Evolutionary conservation across 2,113 vertebrate genomes (phyloP).

Genomic region (Nymphicus hollandicus): DNA sequence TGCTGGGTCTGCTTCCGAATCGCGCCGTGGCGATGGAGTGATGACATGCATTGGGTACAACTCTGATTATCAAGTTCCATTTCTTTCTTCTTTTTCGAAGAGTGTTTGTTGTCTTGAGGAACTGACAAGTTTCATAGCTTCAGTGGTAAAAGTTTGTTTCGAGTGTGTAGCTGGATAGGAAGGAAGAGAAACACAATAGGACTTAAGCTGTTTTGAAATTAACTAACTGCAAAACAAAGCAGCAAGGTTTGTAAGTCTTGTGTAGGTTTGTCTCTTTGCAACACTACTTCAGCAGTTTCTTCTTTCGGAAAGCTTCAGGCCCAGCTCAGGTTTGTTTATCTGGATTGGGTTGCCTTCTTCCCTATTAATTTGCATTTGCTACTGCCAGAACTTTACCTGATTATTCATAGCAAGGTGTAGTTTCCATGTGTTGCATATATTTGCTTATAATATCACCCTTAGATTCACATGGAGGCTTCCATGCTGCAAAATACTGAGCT

Average conservation of each 20-base stretch:
- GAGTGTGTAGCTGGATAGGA: background rate
- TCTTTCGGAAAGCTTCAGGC: background rate
- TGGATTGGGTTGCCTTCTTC: background rate
- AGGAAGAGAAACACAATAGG: background rate
- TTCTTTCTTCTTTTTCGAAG: background rate
- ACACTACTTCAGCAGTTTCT: background rate
- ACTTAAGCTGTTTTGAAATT: background rate
- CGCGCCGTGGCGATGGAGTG: background rate
- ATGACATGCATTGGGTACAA: background rate
- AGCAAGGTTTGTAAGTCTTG: rapidly evolving
- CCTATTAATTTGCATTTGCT: background rate
- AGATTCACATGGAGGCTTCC: background rate
- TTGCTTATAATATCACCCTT: background rate
- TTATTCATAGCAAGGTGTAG: background rate
- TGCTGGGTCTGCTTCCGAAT: background rate
- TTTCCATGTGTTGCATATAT: background rate
- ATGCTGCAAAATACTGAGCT: background rate
- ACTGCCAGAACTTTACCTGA: background rate
- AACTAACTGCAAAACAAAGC: background rate
- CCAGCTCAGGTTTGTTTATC: background rate
- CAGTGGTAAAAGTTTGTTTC: background rate
- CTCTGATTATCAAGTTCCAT: background rate
- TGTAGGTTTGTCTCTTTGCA: background rate
- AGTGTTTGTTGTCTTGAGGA: background rate
- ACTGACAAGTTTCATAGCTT: background rate